Base-by-base conservation (phyloP, 2,797 vertebrate genomes). In the Decapterus maruadsi region DNA sequence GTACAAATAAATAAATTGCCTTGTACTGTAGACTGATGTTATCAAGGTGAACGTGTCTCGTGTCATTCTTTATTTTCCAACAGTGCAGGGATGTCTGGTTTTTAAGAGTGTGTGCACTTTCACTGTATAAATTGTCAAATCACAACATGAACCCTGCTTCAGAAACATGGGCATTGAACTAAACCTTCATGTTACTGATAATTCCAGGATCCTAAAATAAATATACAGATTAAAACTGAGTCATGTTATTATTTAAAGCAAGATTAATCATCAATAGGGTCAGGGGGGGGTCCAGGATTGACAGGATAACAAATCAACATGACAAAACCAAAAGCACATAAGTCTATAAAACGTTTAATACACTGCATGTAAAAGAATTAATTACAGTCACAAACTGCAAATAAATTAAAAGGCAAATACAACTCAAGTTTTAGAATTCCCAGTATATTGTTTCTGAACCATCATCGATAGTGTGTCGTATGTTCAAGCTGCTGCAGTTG, bases 381-480 rank as follows among this genome's bases (percentile, higher is more conserved):
- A 54, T 76, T 59, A 85, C 87, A 91, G 86, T 86, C 74, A 55
- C 29, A 81, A 89, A 87, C 75, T 78, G 85, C 83, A 89, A 93
- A 93, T 93, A 92, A 93, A 91, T 93, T 89, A 93, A 89, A 89
- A 84, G 57, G 78, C 79, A 89, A 92, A 87, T 61, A 88, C 57
- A 85, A 71, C 60, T 87, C 75, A 85, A 81, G 50, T 82, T 84
- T 90, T 63, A 85, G 43, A 89, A 81, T 77, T 86, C 78, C 89
- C 78, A 84, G 83, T 51, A 76, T 74, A 26, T 65, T 54, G 38
- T 51, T 72, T 60, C 75, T 61, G 31, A 76, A 77, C 60, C 78
- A 57, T 57, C 43, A n/a, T 12, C 69, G 36, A 70, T 63, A 48
- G 57, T 20, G 36, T 46, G 20, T 55, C 38, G 66, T 40, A 50